phyloP scores from a whole-genome alignment of 2,113 vertebrate species.

The Myrmecobius fasciatus region DNA sequence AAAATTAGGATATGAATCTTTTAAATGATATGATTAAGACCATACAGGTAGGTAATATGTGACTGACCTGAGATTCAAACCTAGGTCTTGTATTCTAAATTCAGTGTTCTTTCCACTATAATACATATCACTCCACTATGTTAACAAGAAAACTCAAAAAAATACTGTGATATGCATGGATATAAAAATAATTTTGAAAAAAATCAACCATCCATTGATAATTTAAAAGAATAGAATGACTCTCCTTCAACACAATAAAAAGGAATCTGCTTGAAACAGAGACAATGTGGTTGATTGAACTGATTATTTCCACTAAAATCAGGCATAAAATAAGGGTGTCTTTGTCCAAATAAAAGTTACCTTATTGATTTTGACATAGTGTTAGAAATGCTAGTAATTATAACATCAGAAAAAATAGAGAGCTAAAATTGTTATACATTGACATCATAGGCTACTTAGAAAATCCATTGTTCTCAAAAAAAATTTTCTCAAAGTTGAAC shows the following conservation, averaged over 20 bases:
- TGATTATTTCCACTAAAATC: too few relatives aligned
- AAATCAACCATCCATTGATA: neutral
- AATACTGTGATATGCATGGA: neutral
- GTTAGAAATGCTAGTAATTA: too few relatives aligned
- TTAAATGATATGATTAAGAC: neutral
- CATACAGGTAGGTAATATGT: neutral
- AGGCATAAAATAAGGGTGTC: too few relatives aligned
- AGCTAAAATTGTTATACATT: too few relatives aligned
- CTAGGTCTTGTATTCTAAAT: neutral
- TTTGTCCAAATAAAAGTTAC: too few relatives aligned
- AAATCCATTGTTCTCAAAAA: too few relatives aligned
- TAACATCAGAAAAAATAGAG: too few relatives aligned
- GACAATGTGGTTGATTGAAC: neutral
- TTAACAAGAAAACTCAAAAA: neutral
- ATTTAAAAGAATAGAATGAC: neutral
- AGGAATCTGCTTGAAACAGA: neutral
- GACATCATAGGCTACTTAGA: too few relatives aligned
- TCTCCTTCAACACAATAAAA: neutral
- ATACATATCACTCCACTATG: neutral
- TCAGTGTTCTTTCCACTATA: neutral
- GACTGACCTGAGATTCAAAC: neutral
- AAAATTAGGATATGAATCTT: neutral
- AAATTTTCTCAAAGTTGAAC: too few relatives aligned
- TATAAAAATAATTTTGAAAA: neutral
- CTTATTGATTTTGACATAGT: too few relatives aligned